Conservation (phyloP, 1,140 invertebrate species). For the Drosophila takahashii region DNA sequence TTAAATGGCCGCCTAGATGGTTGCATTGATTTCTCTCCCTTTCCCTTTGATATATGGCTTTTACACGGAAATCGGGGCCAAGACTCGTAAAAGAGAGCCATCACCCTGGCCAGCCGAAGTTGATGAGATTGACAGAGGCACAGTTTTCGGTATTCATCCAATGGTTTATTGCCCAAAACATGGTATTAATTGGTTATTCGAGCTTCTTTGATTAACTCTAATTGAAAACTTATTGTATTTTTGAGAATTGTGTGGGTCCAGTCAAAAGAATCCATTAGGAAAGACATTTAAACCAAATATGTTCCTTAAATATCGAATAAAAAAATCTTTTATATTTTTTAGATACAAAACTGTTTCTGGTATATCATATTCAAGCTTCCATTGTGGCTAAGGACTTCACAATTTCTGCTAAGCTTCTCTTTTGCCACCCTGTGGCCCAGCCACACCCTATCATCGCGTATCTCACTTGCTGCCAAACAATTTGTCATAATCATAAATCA, state of each 20-base stretch:
- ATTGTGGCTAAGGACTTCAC: neutral
- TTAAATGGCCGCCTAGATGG: constrained; percentile 46
- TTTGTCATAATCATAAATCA: constrained; percentile 83
- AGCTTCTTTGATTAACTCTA: constrained; percentile 7
- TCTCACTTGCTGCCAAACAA: constrained; percentile 67
- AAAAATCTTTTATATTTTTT: neutral
- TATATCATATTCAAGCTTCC: neutral
- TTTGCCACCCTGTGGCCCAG: constrained; percentile 3
- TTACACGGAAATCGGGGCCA: constrained; percentile 47
- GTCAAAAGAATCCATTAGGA: neutral
- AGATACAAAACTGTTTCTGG: neutral
- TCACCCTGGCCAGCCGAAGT: constrained; percentile 6
- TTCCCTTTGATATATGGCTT: constrained; percentile 56
- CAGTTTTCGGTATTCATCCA: constrained; percentile 25
- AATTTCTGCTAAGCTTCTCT: constrained; percentile 7
- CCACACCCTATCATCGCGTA: constrained; percentile 29
- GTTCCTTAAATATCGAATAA: neutral
- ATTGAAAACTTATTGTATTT: neutral
- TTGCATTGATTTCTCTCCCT: constrained; percentile 45
- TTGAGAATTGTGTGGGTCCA: neutral
- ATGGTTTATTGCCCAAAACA: constrained; percentile 24
- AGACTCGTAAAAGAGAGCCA: constrained; percentile 38
- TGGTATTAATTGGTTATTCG: constrained; percentile 25
- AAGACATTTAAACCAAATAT: neutral
- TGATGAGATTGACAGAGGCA: constrained; percentile 37